phyloP scores from a whole-genome alignment of 92 coral and sea anemone genomes.

The Paramuricea clavata region DNA sequence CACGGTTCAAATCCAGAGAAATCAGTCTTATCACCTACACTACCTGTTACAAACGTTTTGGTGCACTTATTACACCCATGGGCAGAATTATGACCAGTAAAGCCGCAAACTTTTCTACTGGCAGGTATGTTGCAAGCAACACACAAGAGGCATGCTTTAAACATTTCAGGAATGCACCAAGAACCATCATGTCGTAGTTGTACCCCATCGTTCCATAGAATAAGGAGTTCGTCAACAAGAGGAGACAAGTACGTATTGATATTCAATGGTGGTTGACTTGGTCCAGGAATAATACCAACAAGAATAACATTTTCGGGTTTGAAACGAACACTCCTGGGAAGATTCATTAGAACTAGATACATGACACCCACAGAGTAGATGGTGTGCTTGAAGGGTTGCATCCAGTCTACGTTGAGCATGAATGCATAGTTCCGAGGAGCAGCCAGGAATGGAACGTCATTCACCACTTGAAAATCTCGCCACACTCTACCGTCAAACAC shows the following conservation, averaged over 20 bases:
- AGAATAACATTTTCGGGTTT: constrained; percentile 73
- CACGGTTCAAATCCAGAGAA: no score
- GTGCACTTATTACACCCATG: neutral
- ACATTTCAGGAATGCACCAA: neutral
- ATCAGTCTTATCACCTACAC: no score
- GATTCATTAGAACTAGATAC: constrained; percentile 64
- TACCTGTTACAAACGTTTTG: neutral
- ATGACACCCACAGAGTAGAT: constrained; percentile 75
- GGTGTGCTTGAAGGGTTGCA: constrained; percentile 74
- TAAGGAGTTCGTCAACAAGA: constrained; percentile 67
- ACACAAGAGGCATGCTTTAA: neutral
- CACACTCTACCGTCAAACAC: constrained; percentile 24
- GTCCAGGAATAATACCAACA: constrained; percentile 78
- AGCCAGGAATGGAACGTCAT: constrained; percentile 2
- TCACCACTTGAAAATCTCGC: neutral
- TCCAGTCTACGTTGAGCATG: constrained; percentile 75
- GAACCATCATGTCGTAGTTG: neutral
- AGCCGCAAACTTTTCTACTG: neutral
- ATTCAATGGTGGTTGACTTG: constrained; percentile 69
- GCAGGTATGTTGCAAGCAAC: constrained; percentile 4
- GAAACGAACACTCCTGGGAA: constrained; percentile 71
- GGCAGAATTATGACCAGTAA: neutral
- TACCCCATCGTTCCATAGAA: constrained; percentile 48
- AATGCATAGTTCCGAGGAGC: constrained; percentile 43
- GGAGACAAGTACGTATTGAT: constrained; percentile 76